phyloP scores from a whole-genome alignment of 2,797 vertebrate genomes.

The Mycteria americana region DNA sequence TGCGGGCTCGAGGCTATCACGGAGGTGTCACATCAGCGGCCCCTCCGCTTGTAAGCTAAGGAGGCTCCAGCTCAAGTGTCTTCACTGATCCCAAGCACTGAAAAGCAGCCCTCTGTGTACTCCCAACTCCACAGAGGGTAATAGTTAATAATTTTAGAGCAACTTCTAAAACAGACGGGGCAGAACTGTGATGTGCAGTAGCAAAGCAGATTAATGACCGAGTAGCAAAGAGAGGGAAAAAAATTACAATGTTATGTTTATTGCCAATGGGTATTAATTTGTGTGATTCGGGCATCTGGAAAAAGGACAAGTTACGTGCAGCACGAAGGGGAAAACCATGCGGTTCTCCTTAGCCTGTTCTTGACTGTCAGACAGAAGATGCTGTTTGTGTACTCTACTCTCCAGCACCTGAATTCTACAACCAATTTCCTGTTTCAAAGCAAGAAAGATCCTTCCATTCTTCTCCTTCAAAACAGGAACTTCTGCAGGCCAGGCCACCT shows the following conservation, averaged over 20 bases:
- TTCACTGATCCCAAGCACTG: background rate
- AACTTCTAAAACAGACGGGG: background rate
- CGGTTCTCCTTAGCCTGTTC: background rate
- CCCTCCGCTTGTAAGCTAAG: background rate
- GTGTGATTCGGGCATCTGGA: background rate
- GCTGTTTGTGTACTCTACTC: background rate
- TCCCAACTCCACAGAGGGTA: background rate
- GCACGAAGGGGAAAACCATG: background rate
- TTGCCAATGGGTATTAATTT: background rate
- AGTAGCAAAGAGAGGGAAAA: background rate
- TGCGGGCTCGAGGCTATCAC: background rate
- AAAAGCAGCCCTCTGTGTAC: background rate
- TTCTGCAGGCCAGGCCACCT: background rate
- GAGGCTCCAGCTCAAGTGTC: background rate
- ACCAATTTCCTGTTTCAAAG: background rate
- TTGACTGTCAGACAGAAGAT: background rate
- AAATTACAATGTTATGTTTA: background rate
- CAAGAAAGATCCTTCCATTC: background rate
- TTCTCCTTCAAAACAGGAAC: background rate
- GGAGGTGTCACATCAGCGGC: fast-evolving
- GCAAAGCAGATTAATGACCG: background rate
- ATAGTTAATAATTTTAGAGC: background rate
- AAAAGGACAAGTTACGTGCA: background rate
- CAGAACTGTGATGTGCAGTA: background rate
- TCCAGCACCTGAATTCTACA: background rate